These are phyloP conservation scores for Anthoscopus minutus DNA, from an alignment of 2,113 vertebrate species.

Conservation along the genomic window DNA sequence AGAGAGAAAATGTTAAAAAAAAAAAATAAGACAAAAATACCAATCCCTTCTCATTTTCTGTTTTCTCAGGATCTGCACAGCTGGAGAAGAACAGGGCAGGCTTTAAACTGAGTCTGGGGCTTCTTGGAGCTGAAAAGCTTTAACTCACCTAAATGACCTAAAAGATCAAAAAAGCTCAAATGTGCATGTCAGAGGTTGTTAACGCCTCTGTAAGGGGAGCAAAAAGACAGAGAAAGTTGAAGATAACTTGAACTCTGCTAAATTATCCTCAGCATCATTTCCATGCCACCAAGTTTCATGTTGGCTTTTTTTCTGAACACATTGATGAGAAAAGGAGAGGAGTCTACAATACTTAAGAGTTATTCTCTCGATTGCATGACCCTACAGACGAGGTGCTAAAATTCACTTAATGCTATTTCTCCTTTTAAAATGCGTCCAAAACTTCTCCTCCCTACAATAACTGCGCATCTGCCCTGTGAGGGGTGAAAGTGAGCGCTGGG, in stretches of 20 bases:
- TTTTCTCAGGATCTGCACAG: not conserved
- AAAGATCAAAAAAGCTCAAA: not conserved
- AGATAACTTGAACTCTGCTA: not conserved
- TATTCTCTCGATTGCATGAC: not conserved
- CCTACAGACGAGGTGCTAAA: not conserved
- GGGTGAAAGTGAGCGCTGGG: rapidly evolving
- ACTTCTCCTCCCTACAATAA: no score
- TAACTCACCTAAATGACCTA: not conserved
- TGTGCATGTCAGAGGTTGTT: not conserved
- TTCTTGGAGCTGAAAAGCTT: not conserved
- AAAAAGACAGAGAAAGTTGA: not conserved
- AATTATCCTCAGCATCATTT: not conserved
- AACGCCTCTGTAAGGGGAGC: not conserved
- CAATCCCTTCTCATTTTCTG: not conserved
- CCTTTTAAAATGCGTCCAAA: not conserved
- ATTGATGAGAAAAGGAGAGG: not conserved
- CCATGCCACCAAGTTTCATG: not conserved
- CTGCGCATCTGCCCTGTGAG: rapidly evolving
- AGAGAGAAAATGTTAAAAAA: no score
- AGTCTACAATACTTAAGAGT: not conserved
- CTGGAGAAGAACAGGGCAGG: not conserved
- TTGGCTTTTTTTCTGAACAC: not conserved
- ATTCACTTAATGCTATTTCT: not conserved
- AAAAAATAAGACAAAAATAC: not conserved
- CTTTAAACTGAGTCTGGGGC: not conserved